Evolutionary conservation across 2,113 vertebrate genomes (phyloP).

Genomic region (Dromaius novaehollandiae): DNA sequence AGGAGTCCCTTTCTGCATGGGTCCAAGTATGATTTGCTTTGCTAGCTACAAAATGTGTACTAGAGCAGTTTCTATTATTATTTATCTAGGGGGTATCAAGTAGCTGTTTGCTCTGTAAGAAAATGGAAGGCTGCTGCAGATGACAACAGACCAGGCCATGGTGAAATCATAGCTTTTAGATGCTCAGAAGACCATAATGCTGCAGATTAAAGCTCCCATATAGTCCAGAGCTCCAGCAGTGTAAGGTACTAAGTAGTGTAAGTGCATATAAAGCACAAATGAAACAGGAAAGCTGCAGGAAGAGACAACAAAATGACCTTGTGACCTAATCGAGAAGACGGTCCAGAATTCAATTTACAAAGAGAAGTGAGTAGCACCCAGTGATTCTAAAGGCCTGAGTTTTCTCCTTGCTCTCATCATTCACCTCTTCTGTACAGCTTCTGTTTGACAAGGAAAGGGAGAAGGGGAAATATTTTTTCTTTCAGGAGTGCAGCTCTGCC

Average conservation of each 20-base stretch:
- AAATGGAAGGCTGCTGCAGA: not conserved
- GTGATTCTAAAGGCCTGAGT: not conserved
- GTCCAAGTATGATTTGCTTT: not conserved
- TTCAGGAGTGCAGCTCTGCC: not conserved
- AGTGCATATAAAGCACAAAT: not conserved
- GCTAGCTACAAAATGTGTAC: not conserved
- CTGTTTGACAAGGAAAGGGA: not conserved
- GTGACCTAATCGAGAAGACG: not conserved
- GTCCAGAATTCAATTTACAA: not conserved
- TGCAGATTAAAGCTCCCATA: not conserved
- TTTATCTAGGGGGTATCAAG: not conserved
- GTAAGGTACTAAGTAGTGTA: not conserved
- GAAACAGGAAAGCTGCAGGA: not conserved
- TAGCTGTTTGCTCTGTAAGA: not conserved
- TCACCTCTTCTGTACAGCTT: not conserved
- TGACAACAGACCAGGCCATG: not conserved
- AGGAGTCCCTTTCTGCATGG: not conserved
- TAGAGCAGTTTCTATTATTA: not conserved
- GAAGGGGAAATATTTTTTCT: not conserved
- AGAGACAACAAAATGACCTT: not conserved
- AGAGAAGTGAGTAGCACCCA: not conserved
- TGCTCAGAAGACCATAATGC: not conserved
- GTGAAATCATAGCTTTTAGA: not conserved
- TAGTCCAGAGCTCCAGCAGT: not conserved
- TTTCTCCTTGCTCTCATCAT: not conserved